Conservation (phyloP, 2,113 vertebrate species). For the Microtus montanus region DNA sequence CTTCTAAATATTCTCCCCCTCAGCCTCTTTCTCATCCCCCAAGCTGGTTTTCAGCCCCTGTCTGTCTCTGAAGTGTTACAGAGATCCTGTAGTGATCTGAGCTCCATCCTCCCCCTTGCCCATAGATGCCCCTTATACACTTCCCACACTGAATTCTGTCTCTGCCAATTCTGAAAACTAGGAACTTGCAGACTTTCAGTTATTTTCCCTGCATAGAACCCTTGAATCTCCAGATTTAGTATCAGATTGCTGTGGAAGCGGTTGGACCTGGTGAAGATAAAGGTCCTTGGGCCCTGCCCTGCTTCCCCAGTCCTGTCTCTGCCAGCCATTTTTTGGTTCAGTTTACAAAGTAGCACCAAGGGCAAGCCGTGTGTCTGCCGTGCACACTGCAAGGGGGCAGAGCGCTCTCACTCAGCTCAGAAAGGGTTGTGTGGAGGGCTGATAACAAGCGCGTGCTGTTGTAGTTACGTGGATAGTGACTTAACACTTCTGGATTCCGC, state of each 20-base stretch:
- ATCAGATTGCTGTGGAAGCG: background rate
- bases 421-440: background rate
- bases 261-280: background rate
- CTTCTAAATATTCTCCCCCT: background rate
- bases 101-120: background rate
- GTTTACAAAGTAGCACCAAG: background rate
- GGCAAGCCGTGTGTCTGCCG: background rate
- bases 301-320: background rate
- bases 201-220: background rate
- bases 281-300: background rate
- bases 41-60: background rate
- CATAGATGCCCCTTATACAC: background rate
- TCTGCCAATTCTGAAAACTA: constrained; percentile 1
- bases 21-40: rapidly evolving
- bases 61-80: background rate
- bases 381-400: background rate
- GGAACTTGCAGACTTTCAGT: background rate
- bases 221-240: background rate
- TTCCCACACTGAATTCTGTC: background rate
- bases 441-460: background rate
- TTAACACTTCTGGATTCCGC: background rate
- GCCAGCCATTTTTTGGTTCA: background rate
- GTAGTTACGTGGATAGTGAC: background rate
- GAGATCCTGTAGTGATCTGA: background rate
- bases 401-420: background rate